Base-by-base conservation (phyloP, 1,140 invertebrate species). In the Eueides isabella region DNA sequence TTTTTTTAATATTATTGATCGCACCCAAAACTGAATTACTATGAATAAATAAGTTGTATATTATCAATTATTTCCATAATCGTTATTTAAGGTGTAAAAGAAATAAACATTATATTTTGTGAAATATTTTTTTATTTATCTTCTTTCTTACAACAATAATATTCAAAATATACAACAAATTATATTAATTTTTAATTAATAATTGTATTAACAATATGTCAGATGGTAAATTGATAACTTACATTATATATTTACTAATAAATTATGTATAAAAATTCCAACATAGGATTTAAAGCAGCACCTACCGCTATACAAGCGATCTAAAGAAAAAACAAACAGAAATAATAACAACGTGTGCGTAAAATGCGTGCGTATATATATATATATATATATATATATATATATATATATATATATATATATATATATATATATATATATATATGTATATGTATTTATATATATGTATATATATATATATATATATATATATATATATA, bases 1-100 rank as follows among this genome's bases (percentile, higher is more conserved):
- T 71, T 55, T 55, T 71, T 76, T 38, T 31, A 19, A 67, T 38
- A 38, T 64, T 68, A 73, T 92, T 92, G 90, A 92, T 92, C 90
- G 88, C 90, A 88, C 82, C 89, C 90, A 86, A n/a, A 92, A 86
- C 75, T 77, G 71, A 76, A 80, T 80, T 72, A 62, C 75, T 74
- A 76, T 72, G 72, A 68, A 83, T 77, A 79, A 77, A 78, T 74
- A 80, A 75, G 80, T 71, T 88, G 81, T 88, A 86, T 87, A 86
- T 55, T 23, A 26, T 85, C 79, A 70, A 35, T 88, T 84, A 66
- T 72, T 75, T 73, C 62, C 65, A 55, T 77, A 72, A 80, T 74
- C 61, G 69, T n/a, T 76, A 70, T 35, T 26, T 55, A 55, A 26
- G 16, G 64, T 75, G 70, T 67, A 63, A 75, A 76, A 75, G 61